Conservation (phyloP, 2,113 vertebrate species). For the Silurus asotus region DNA sequence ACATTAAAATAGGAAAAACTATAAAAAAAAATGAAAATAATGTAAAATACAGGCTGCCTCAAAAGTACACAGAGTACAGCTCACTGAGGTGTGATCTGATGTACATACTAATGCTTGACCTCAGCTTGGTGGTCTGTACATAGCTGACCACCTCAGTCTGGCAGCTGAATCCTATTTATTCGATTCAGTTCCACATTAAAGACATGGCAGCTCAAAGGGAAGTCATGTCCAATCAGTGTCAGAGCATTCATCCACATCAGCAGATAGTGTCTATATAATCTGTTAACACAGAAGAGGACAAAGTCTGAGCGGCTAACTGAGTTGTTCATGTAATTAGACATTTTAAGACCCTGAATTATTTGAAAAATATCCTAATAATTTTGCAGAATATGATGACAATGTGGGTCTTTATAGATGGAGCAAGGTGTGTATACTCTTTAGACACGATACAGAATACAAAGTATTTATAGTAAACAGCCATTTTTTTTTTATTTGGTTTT, state of each 20-base stretch:
- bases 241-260: not conserved
- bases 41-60: not conserved
- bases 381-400: not conserved
- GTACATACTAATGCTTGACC: slow-evolving; percentile 18
- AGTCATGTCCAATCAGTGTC: slow-evolving; percentile 23
- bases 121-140: slow-evolving; percentile 28
- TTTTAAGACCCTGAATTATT: not conserved
- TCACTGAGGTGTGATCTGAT: slow-evolving; percentile 17
- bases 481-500: not conserved
- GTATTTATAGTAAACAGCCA: not conserved
- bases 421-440: not conserved
- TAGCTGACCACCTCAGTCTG: slow-evolving; percentile 9
- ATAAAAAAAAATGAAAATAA: not conserved
- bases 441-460: not conserved
- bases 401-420: not conserved
- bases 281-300: not conserved
- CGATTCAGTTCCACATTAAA: slow-evolving; percentile 13
- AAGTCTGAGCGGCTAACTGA: not conserved
- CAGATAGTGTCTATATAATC: not conserved
- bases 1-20: too few relatives aligned
- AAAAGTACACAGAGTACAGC: slow-evolving; percentile 3
- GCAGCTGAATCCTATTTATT: slow-evolving; percentile 34
- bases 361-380: not conserved
- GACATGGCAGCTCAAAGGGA: slow-evolving; percentile 14
- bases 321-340: not conserved